phyloP scores from a whole-genome alignment of 2,888 invertebrate species.

The Pyrgus malvae region DNA sequence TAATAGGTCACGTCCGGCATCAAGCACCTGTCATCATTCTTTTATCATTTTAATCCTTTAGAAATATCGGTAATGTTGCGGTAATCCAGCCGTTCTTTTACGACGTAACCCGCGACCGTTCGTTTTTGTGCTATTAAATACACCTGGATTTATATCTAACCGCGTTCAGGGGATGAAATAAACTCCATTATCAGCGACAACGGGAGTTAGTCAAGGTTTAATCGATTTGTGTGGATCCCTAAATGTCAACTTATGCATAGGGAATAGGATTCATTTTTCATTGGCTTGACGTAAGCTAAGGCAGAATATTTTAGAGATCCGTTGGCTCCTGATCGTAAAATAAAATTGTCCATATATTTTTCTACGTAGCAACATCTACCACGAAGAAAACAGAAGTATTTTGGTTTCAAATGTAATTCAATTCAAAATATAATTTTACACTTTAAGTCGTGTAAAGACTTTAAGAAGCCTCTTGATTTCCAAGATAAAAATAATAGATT shows the following conservation, averaged over 20 bases:
- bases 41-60: slow-evolving; percentile 1
- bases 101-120: neutral
- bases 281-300: too few species aligned
- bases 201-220: slow-evolving; percentile 4
- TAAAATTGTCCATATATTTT: too few species aligned
- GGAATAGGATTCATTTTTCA: too few species aligned
- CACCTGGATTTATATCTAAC: slow-evolving; percentile 11
- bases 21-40: slow-evolving; percentile 6
- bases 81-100: neutral
- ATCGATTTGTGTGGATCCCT: neutral
- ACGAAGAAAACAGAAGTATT: too few species aligned
- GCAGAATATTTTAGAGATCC: too few species aligned
- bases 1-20: slow-evolving; percentile 6
- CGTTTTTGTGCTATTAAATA: slow-evolving; percentile 18
- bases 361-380: too few species aligned
- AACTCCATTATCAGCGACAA: slow-evolving; percentile 8
- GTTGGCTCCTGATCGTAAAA: too few species aligned
- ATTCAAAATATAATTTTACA: too few species aligned
- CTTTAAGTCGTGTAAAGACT: too few species aligned
- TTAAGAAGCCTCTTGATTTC: too few species aligned
- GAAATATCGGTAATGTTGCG: neutral
- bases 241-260: neutral
- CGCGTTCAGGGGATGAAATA: slow-evolving; percentile 3
- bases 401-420: too few species aligned
- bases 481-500: too few species aligned